Percentiles rank a stretch among this genome's conserved stretches.
Conservation (phyloP, 2,113 vertebrate genomes). For the Gallinago paraguaiae region DNA sequence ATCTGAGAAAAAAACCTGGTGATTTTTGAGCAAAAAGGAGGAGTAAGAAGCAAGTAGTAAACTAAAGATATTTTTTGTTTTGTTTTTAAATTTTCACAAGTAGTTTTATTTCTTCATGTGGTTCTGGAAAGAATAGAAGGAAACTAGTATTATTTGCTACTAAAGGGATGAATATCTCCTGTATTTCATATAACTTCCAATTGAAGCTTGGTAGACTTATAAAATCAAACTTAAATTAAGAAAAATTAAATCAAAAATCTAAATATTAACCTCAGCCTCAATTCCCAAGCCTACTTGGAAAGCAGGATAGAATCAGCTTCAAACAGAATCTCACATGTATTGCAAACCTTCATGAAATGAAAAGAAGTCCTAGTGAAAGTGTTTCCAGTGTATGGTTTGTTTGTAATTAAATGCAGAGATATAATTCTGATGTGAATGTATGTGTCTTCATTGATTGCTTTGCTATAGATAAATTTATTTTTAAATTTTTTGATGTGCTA, state of each 20-base stretch:
- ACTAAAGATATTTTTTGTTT: not conserved
- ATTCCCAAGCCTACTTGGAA: not conserved
- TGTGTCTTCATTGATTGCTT: not conserved
- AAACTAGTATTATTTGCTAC: not conserved
- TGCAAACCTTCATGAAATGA: not conserved
- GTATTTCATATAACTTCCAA: not conserved
- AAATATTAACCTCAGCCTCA: not conserved
- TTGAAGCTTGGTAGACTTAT: not conserved
- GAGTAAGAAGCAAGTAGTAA: not conserved
- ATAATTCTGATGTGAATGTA: fast-evolving
- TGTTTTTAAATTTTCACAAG: not conserved
- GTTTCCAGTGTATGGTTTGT: not conserved
- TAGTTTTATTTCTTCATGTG: not conserved
- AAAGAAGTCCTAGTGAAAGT: not conserved
- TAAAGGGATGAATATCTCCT: not conserved
- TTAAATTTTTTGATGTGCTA: not conserved
- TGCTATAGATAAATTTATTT: not conserved
- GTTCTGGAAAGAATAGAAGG: not conserved
- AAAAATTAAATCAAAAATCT: not conserved
- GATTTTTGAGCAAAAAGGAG: not conserved
- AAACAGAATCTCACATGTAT: not conserved
- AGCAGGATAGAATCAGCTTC: not conserved
- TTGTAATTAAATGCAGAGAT: not conserved
- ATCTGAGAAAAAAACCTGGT: not conserved
- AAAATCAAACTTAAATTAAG: not conserved